Base-by-base conservation (phyloP, 2,888 invertebrate species). In the Pollenia griseotomentosa region DNA sequence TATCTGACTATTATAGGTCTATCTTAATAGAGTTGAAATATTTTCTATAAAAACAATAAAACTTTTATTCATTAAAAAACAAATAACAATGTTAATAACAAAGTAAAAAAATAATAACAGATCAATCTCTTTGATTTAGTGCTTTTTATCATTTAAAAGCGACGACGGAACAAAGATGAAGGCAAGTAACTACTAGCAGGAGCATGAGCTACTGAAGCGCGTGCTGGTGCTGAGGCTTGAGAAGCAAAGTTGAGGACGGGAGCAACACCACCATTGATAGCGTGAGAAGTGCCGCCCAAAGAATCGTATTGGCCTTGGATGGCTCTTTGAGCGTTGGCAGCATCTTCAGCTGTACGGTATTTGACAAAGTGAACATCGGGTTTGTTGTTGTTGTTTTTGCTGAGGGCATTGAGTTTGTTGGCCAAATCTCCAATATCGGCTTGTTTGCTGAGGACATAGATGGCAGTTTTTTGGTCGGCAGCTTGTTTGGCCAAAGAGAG, bases 321-420 rank as follows among this genome's bases (percentile, higher is more conserved):
- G 33, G 90, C 88, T 0, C 87, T 89, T 88, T 93, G 92, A 8
- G 92, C 93, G 48, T 92, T 91, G 83, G 89, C 89, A 79, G 92
- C 93, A 89, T 93, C 93, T 89, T 92, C 90, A 0, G 90, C 88
- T 2, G 92, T 93, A 55, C 92, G 91, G 89, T 93, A 93, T 88
- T 93, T 93, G 85, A 93, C 90, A 87, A 93, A 93, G 81, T 91
- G 92, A 8, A 93, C 93, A 87, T 93, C 93, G 78, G 93, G 93
- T 84, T 61, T 77, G 44, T 53, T 71, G 63, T 73, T 81, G 53
- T 7, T 57, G 16, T 73, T 57, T 1, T 23, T 79, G 19, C 33
- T 61, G 44, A 78, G 84, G 57, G 90, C 85, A 53, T 91, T 90
- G 77, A 92, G 78, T 44, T 90, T 91, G 88, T 85, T 90, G 88